These are phyloP conservation scores for Nasonia giraulti DNA, from an alignment of 1,140 invertebrate species.

Conservation along the genomic window DNA sequence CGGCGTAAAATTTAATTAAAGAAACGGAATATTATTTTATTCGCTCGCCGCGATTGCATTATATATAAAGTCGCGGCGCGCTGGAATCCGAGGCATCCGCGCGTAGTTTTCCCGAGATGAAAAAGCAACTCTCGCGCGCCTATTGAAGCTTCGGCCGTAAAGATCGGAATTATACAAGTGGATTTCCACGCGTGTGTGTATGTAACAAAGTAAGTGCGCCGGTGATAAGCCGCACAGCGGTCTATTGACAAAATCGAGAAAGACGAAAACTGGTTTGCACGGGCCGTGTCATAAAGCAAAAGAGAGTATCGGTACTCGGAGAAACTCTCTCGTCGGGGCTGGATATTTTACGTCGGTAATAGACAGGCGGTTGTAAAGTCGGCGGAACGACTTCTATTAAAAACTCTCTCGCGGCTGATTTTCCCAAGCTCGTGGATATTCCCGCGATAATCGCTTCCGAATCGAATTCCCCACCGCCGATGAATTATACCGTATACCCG, in stretches of 20 bases:
- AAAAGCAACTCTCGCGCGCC: too few relatives aligned
- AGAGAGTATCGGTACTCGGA: not conserved
- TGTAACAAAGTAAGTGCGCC: constrained; percentile 30
- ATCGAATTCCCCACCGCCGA: constrained; percentile 42
- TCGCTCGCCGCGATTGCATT: constrained; percentile 4
- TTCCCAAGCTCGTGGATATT: not conserved
- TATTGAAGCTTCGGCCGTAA: constrained; percentile 18
- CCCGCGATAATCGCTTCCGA: not conserved
- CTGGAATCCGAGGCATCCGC: constrained; percentile 27
- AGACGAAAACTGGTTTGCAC: constrained; percentile 11
- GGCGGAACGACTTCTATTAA: not conserved
- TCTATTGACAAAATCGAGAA: not conserved
- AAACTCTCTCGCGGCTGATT: not conserved
- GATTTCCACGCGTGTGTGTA: not conserved
- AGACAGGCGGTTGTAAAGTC: not conserved
- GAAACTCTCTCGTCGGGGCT: not conserved
- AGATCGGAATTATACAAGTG: constrained; percentile 13
- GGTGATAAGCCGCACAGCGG: not conserved
- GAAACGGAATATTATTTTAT: constrained; percentile 47
- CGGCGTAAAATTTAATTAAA: constrained; percentile 51
- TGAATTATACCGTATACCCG: constrained; percentile 34
- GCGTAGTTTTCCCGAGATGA: not conserved
- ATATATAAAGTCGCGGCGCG: constrained; percentile 38
- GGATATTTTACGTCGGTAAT: not conserved
- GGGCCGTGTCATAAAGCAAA: not conserved